Conservation (phyloP, 2,113 vertebrate genomes). For the Eidolon helvum region DNA sequence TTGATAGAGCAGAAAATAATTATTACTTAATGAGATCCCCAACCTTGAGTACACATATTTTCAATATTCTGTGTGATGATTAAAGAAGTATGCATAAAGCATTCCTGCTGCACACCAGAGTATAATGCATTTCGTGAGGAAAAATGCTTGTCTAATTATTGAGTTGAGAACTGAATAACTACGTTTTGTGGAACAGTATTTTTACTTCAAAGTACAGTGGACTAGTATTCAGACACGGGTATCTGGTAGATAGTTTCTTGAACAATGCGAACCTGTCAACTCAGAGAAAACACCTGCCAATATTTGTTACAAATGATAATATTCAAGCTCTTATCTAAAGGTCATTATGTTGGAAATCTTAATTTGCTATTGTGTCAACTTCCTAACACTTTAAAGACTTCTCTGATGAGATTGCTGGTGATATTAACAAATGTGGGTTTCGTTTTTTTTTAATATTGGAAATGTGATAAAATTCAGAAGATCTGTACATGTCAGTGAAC, state of each 20-base stretch:
- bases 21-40: background rate
- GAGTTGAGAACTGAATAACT: background rate
- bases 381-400: background rate
- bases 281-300: background rate
- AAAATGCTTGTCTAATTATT: background rate
- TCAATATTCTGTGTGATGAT: background rate
- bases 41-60: background rate
- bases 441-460: background rate
- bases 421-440: background rate
- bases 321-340: background rate
- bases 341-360: background rate
- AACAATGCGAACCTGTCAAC: background rate
- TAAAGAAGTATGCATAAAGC: background rate
- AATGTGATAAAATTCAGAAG: background rate
- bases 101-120: background rate
- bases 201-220: background rate
- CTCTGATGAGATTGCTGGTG: background rate
- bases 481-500: background rate
- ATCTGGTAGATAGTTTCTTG: background rate
- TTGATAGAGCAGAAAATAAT: background rate
- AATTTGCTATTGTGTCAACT: background rate
- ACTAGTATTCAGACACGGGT: background rate
- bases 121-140: background rate
- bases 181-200: background rate
- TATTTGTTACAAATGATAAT: background rate